Evolutionary conservation across 1,140 invertebrate genomes (phyloP).

Genomic region (Bactericera cockerelli): DNA sequence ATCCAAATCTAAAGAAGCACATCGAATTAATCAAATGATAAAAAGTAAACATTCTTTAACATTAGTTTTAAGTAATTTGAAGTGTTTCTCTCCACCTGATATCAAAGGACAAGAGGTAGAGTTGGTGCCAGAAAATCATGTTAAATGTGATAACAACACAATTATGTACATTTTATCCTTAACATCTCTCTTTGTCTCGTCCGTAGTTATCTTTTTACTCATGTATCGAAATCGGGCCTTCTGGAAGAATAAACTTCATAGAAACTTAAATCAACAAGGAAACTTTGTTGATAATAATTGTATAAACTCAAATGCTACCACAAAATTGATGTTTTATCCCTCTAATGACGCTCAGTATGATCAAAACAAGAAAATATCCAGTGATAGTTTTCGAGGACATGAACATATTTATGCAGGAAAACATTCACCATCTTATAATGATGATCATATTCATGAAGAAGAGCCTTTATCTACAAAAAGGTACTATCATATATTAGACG

Average conservation of each 20-base stretch:
- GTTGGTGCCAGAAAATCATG: conserved; percentile 39
- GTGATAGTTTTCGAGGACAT: background rate
- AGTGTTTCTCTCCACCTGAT: conserved; percentile 37
- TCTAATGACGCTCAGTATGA: background rate
- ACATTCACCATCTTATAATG: background rate
- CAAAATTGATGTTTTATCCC: background rate
- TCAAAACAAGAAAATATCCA: background rate
- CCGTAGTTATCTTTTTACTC: background rate
- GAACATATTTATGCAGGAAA: background rate
- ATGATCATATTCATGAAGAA: background rate
- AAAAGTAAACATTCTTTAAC: conserved; percentile 11
- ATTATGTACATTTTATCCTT: background rate
- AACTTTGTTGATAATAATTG: background rate
- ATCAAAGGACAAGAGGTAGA: conserved; percentile 32
- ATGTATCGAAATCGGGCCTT: background rate
- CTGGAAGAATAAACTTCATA: background rate
- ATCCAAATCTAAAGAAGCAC: conserved; percentile 13
- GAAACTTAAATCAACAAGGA: background rate
- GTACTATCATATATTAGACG: background rate
- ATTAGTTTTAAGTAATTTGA: conserved; percentile 26
- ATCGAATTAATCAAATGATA: background rate
- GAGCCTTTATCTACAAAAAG: background rate
- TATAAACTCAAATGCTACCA: background rate
- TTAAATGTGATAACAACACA: conserved; percentile 35
- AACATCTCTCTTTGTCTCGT: background rate